A percentile compares a stretch with the other conserved stretches of the same genome.
These are phyloP conservation scores for Beroe ovata DNA, from an alignment of 37 sponge, comb jelly and placozoan genomes.

Conservation along the genomic window DNA sequence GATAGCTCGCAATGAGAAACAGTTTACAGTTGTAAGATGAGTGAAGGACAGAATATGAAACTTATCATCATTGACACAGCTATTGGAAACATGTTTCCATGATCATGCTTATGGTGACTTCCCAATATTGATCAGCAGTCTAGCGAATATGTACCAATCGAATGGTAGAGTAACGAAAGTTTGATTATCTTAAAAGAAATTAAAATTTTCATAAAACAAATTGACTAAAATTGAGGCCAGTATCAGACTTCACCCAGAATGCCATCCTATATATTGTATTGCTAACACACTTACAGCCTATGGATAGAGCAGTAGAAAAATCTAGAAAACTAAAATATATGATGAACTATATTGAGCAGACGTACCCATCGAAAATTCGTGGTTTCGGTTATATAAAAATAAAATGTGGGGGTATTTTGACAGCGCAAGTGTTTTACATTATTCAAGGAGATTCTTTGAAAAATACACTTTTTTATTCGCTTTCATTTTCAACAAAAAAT, in stretches of 20 bases:
- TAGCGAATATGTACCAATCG: too few relatives aligned
- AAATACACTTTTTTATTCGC: neutral
- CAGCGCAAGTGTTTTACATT: neutral
- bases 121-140: too few relatives aligned
- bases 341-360: too few relatives aligned
- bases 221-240: conserved; percentile 31
- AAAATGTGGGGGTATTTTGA: neutral
- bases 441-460: neutral
- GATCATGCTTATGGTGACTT: too few relatives aligned
- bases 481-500: neutral
- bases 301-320: conserved; percentile 2
- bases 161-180: neutral
- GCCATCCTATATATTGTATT: neutral
- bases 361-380: neutral
- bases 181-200: conserved; percentile 43
- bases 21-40: too few relatives aligned
- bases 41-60: too few relatives aligned
- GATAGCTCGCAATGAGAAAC: too few relatives aligned
- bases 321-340: conserved; percentile 9
- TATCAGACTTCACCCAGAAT: neutral
- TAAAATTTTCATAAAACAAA: conserved; percentile 63
- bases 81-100: too few relatives aligned
- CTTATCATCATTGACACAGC: too few relatives aligned
- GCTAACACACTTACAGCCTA: neutral
- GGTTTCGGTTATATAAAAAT: neutral